Evolutionary conservation across 2,888 invertebrate genomes (phyloP).

Genomic region (Cheilosia soror): DNA sequence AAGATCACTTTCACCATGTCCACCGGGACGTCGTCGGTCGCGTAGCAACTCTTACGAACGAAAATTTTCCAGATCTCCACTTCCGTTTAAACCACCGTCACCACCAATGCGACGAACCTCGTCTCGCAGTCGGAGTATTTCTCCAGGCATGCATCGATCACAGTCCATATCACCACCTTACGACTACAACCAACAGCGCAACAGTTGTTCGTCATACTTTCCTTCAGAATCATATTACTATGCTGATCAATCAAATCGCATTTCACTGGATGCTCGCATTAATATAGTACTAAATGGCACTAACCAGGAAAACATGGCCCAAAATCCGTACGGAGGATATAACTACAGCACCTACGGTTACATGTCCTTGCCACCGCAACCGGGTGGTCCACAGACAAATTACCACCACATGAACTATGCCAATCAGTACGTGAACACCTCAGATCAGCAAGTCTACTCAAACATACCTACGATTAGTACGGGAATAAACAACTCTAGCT

Average conservation of each 20-base stretch:
- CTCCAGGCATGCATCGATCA: conserved; percentile 43
- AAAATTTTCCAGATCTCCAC: conserved; percentile 80
- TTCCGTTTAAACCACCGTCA: conserved; percentile 82
- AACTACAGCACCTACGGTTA: conserved; percentile 78
- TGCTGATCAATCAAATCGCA: conserved; percentile 79
- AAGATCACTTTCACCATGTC: conserved; percentile 71
- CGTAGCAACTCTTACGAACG: conserved; percentile 78
- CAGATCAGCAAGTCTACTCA: conserved; percentile 76
- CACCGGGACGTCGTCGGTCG: conserved; percentile 66
- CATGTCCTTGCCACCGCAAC: conserved; percentile 78
- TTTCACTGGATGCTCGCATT: conserved; percentile 78
- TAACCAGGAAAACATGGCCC: conserved; percentile 62
- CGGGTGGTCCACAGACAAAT: conserved; percentile 75
- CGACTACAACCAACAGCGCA: conserved; percentile 71
- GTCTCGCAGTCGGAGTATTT: conserved; percentile 73
- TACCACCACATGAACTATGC: conserved; percentile 77
- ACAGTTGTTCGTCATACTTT: conserved; percentile 64
- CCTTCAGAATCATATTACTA: conserved; percentile 79
- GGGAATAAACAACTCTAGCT: conserved; percentile 61
- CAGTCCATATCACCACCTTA: conserved; percentile 66
- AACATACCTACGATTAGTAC: conserved; percentile 75
- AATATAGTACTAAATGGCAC: conserved; percentile 77
- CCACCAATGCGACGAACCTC: conserved; percentile 82
- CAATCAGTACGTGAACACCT: conserved; percentile 77
- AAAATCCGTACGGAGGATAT: conserved; percentile 77